phyloP scores from a whole-genome alignment of 2,888 invertebrate genomes.

The Isotomurus palustris region DNA sequence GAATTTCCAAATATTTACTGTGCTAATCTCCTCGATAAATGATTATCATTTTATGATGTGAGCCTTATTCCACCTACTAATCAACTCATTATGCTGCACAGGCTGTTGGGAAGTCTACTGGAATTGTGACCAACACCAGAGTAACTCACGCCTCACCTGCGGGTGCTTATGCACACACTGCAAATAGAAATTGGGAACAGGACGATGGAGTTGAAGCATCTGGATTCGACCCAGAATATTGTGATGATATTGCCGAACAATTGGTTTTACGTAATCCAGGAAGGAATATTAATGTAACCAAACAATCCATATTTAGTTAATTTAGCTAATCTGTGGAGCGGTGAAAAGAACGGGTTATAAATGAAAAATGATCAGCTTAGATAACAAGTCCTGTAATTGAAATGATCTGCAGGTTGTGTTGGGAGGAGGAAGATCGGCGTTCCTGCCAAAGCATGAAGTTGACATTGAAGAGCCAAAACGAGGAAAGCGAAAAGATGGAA shows the following conservation, averaged over 20 bases:
- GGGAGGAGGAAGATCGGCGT: conserved; percentile 72
- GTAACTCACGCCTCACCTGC: conserved; percentile 77
- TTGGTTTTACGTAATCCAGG: conserved; percentile 73
- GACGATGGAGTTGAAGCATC: conserved; percentile 51
- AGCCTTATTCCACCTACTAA: background rate
- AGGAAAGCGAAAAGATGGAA: conserved; percentile 58
- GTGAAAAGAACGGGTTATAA: too few species aligned
- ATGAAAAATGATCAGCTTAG: background rate
- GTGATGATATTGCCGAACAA: conserved; percentile 79
- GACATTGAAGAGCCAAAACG: conserved; percentile 59
- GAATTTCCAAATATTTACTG: background rate
- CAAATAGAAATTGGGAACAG: conserved; percentile 73
- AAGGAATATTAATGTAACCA: conserved; percentile 64
- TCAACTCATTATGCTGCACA: background rate
- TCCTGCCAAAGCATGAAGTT: conserved; percentile 61
- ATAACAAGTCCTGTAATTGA: conserved; percentile 12
- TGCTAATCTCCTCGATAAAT: background rate
- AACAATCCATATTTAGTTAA: background rate
- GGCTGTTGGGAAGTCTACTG: conserved; percentile 66
- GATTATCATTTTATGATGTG: background rate
- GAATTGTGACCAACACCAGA: conserved; percentile 72
- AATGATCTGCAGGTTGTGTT: conserved; percentile 70
- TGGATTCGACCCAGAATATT: conserved; percentile 48
- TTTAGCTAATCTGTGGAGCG: too few species aligned
- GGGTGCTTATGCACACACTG: conserved; percentile 69